Evolutionary conservation across 1,140 invertebrate genomes (phyloP).

Genomic region (Pseudomyrmex dendroicus): DNA sequence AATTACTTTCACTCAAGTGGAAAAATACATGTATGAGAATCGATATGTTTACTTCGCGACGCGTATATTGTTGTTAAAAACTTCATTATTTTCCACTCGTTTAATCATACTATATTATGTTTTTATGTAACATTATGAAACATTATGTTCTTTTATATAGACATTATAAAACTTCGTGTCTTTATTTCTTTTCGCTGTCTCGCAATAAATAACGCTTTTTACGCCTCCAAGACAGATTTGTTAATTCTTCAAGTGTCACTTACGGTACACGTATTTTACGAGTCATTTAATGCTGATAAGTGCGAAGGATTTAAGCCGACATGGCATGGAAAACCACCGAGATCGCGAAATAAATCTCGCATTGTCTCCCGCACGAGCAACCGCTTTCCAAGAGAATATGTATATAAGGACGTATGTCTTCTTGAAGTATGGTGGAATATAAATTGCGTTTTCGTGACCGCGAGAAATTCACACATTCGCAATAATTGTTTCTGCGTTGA

Average conservation of each 20-base stretch:
- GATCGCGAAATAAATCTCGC: constrained; percentile 6
- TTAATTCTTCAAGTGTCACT: not conserved
- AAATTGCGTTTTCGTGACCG: constrained; percentile 20
- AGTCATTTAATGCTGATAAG: constrained; percentile 14
- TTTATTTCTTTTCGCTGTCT: not conserved
- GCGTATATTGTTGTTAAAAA: not conserved
- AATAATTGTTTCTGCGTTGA: constrained; percentile 37
- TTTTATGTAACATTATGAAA: not conserved
- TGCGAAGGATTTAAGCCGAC: constrained; percentile 10
- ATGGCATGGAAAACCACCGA: not conserved
- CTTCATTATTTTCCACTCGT: not conserved
- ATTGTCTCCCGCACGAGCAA: not conserved
- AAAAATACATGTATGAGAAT: not conserved
- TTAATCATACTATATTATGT: not conserved
- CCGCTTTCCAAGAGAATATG: not conserved
- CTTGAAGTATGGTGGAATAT: constrained; percentile 17
- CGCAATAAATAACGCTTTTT: not conserved
- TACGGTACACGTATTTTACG: not conserved
- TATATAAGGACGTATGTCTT: not conserved
- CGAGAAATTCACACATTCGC: constrained; percentile 3
- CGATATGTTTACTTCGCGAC: not conserved
- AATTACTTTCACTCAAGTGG: not conserved
- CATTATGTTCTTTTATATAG: not conserved
- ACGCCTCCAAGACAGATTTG: not conserved
- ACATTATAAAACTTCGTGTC: not conserved